phyloP scores from a whole-genome alignment of 1,140 invertebrate species.

The Gonatopus flavifemur region DNA sequence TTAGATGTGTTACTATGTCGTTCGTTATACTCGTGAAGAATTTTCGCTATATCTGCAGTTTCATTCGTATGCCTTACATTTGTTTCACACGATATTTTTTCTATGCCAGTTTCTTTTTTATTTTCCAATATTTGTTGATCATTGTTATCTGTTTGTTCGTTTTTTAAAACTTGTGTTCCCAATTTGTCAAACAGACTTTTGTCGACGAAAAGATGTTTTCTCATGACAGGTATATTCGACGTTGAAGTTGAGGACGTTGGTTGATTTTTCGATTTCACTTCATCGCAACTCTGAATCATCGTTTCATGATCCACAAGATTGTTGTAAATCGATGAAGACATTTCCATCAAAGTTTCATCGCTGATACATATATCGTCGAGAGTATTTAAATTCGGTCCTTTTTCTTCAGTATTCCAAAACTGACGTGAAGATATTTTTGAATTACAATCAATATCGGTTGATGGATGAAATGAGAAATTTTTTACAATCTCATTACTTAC shows the following conservation, averaged over 20 bases:
- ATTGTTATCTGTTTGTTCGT: neutral
- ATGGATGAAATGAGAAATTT: neutral
- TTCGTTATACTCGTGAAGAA: conserved; percentile 38
- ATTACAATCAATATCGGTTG: too few species aligned
- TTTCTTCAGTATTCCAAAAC: too few species aligned
- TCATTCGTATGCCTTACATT: conserved; percentile 21
- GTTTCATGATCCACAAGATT: conserved; percentile 10
- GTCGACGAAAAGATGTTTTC: neutral
- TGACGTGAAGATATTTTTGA: too few species aligned
- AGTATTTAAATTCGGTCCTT: conserved; percentile 16
- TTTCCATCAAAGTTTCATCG: conserved; percentile 29
- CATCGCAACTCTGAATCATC: neutral
- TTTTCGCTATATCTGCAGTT: conserved; percentile 33
- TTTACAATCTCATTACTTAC: neutral
- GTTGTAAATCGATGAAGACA: conserved; percentile 33
- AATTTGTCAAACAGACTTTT: neutral
- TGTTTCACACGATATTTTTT: neutral
- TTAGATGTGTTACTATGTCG: too few species aligned
- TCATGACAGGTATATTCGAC: neutral
- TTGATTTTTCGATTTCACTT: neutral
- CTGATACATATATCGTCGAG: conserved; percentile 18
- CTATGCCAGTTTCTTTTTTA: neutral
- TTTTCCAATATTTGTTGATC: neutral
- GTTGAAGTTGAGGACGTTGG: neutral
- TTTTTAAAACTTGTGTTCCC: neutral